Evolutionary conservation across 2,888 invertebrate genomes (phyloP), one percentile per base, ranked within the genome.

Genomic region (Tyria jacobaeae): DNA sequence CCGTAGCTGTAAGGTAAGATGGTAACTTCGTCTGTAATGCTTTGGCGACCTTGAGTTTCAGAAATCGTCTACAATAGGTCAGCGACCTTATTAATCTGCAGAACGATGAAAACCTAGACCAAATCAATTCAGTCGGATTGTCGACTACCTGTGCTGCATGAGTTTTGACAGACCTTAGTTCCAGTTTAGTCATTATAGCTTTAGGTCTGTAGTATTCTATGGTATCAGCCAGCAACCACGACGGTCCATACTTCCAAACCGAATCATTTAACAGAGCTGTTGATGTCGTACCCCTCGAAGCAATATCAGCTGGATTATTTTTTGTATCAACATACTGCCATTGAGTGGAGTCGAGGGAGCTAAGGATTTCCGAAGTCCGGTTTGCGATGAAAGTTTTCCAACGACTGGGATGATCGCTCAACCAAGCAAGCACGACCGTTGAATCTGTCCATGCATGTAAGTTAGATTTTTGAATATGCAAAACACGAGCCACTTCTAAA

Each of bases 171-270:
- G 35, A 12, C 21, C 35, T 51, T 35, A 5, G 31, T 15, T 51
- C 50, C 17, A 34, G 34, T 10, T n/a, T 51, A 10, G 34, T 51
- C n/a, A 31, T 5, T 35, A 51, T 51, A 21, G 34, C 34, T 14
- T 12, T 35, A 35, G 51, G 51, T 34, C 51, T 51, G 3, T 21
- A 21, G 15, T 51, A 51, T n/a, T 51, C 34, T 51, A 35, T 21
- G 17, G 10, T 17, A 21, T 35, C 51, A 35, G 4, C 35, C 0
- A 12, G 17, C 35, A 51, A 51, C 51, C 51, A 51, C 10, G 6
- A 17, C 15, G 51, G 51, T 35, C 51, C 51, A 34, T 21, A 35
- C 10, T 51, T 51, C 51, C 51, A 51, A 14, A 51, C 21, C 2
- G 34, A 34, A 35, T 21, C 35, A 2, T 12, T 17, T n/a, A 51